Evolutionary conservation across 2,888 invertebrate species (phyloP).

Genomic region (Drosophila nigritarsus): DNA sequence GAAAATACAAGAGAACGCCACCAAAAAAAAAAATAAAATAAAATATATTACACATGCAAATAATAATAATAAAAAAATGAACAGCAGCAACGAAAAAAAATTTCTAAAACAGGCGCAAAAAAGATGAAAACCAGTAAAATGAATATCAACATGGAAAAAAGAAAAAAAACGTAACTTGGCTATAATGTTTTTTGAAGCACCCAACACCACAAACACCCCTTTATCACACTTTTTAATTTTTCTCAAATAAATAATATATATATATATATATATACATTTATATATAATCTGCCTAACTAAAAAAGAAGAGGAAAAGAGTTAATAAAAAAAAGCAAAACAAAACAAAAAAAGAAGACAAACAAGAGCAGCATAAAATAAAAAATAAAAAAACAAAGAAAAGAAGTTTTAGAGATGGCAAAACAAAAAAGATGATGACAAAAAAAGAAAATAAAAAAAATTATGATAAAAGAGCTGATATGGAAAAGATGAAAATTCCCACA

Average conservation of each 20-base stretch:
- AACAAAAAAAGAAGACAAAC: slow-evolving; percentile 57
- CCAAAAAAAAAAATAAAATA: slow-evolving; percentile 58
- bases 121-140: slow-evolving; percentile 65
- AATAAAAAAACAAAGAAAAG: slow-evolving; percentile 51
- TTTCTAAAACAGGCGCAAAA: slow-evolving; percentile 69
- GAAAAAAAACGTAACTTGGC: slow-evolving; percentile 73
- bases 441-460: slow-evolving; percentile 46
- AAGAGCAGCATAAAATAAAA: slow-evolving; percentile 62
- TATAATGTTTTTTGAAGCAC: slow-evolving; percentile 85
- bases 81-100: slow-evolving; percentile 69
- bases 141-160: slow-evolving; percentile 62
- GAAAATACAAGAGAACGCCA: slow-evolving; percentile 64
- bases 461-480: slow-evolving; percentile 55
- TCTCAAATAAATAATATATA: slow-evolving; percentile 47
- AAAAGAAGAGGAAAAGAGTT: slow-evolving; percentile 54
- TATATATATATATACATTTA: slow-evolving; percentile 36
- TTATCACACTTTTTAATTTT: slow-evolving; percentile 83
- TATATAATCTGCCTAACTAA: slow-evolving; percentile 49
- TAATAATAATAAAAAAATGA: slow-evolving; percentile 60
- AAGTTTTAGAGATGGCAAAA: slow-evolving; percentile 61
- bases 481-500: slow-evolving; percentile 65
- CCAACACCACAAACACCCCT: slow-evolving; percentile 81
- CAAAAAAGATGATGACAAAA: slow-evolving; percentile 49
- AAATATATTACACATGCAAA: slow-evolving; percentile 52
- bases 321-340: slow-evolving; percentile 34